phyloP scores from a whole-genome alignment of 2,888 invertebrate species.

The Dryocosmus kuriphilus region DNA sequence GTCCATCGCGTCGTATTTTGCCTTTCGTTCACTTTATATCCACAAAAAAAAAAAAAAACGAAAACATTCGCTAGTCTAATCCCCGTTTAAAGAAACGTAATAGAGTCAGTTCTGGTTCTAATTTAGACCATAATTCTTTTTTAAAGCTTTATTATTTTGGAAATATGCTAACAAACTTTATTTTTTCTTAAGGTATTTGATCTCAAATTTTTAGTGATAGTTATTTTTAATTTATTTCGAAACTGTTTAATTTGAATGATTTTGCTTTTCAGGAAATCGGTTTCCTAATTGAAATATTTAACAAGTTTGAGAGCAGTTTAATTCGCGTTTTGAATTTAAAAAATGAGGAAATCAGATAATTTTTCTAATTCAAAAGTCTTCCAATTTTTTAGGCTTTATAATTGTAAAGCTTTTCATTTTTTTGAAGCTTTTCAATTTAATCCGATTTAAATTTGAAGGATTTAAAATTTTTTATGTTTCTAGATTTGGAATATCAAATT shows the following conservation, averaged over 20 bases:
- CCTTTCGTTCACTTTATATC: conserved; percentile 34
- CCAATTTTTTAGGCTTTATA: no score
- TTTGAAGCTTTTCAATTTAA: no score
- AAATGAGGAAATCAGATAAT: no score
- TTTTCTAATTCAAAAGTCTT: no score
- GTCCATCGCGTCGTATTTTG: conserved; percentile 36
- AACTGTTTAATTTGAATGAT: neutral
- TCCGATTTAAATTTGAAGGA: no score
- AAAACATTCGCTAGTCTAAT: conserved; percentile 39
- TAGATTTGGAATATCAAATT: no score
- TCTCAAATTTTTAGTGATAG: conserved; percentile 26
- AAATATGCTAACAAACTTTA: neutral
- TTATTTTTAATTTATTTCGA: neutral
- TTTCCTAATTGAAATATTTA: neutral
- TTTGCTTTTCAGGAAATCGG: neutral
- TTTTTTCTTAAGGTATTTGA: conserved; percentile 14
- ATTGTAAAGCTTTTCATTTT: no score
- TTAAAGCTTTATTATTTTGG: neutral
- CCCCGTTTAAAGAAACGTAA: conserved; percentile 30
- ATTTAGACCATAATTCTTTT: conserved; percentile 5
- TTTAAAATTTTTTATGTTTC: no score
- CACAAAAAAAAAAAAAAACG: conserved; percentile 20
- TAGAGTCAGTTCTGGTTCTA: conserved; percentile 30
- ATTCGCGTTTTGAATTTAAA: conserved; percentile 37
- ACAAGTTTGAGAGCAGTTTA: conserved; percentile 23